Percentiles rank a stretch among this genome's conserved stretches.
Conservation (phyloP, 2,888 invertebrate genomes). For the Lasioglossum calceatum region DNA sequence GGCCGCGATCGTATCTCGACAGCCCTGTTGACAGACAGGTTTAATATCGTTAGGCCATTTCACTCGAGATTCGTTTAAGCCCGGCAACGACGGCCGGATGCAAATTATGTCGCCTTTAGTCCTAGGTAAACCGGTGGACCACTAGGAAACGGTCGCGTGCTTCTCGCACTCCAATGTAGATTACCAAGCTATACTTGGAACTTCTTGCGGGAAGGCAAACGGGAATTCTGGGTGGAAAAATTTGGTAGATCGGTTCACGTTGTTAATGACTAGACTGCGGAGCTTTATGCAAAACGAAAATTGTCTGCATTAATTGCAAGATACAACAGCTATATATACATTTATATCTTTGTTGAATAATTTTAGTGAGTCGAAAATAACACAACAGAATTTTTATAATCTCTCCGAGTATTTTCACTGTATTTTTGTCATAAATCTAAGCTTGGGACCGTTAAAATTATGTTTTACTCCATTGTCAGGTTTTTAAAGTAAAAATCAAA, state of each 20-base stretch:
- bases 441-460: too few species aligned
- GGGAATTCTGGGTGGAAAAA: background rate
- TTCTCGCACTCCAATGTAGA: background rate
- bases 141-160: slow-evolving; percentile 9
- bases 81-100: slow-evolving; percentile 40
- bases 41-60: slow-evolving; percentile 72
- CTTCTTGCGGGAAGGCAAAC: background rate
- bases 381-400: too few species aligned
- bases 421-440: too few species aligned
- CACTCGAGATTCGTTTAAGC: slow-evolving; percentile 64
- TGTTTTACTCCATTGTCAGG: too few species aligned
- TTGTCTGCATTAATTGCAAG: background rate
- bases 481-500: too few species aligned
- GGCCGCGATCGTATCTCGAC: slow-evolving; percentile 72
- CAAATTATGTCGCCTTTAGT: slow-evolving; percentile 38
- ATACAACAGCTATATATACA: background rate
- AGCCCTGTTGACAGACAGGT: slow-evolving; percentile 69
- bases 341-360: too few species aligned
- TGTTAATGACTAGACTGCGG: too few species aligned
- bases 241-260: background rate
- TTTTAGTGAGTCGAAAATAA: too few species aligned
- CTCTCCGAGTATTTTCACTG: too few species aligned
- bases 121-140: slow-evolving; percentile 4
- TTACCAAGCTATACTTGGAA: slow-evolving; percentile 31
- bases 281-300: background rate